These are phyloP conservation scores for Azemiops feae DNA, from an alignment of 2,113 vertebrate species.

Conservation along the genomic window DNA sequence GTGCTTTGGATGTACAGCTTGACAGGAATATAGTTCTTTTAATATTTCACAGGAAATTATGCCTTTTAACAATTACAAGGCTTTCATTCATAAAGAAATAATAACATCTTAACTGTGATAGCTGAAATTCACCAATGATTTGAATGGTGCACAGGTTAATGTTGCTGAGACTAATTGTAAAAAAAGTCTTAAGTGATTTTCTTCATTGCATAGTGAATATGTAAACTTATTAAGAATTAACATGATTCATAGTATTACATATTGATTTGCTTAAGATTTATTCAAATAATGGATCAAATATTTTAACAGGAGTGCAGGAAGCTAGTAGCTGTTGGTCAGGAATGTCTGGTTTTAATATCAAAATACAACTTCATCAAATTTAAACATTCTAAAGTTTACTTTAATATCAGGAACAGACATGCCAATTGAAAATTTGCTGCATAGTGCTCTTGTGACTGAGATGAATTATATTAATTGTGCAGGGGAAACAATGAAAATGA, in stretches of 20 bases:
- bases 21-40: constrained; percentile 67
- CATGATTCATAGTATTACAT: constrained; percentile 38
- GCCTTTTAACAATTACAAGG: constrained; percentile 67
- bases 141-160: constrained; percentile 42
- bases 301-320: constrained; percentile 4
- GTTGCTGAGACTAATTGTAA: constrained; percentile 40
- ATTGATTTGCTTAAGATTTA: constrained; percentile 29
- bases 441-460: constrained; percentile 36
- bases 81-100: constrained; percentile 61
- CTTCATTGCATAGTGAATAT: constrained; percentile 75
- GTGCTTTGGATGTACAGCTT: constrained; percentile 76
- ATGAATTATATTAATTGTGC: constrained; percentile 29
- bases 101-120: constrained; percentile 52
- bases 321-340: background rate
- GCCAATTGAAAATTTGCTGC: background rate
- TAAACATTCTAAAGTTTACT: background rate
- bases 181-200: constrained; percentile 45
- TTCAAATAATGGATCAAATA: constrained; percentile 16
- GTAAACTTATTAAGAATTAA: constrained; percentile 67
- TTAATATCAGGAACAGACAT: background rate
- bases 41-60: constrained; percentile 67
- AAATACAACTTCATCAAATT: background rate
- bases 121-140: constrained; percentile 57
- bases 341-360: background rate
- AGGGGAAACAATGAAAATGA: constrained; percentile 36